Conservation (phyloP, 37 sponge, comb jelly and placozoan genomes). For the Ianthella basta region DNA sequence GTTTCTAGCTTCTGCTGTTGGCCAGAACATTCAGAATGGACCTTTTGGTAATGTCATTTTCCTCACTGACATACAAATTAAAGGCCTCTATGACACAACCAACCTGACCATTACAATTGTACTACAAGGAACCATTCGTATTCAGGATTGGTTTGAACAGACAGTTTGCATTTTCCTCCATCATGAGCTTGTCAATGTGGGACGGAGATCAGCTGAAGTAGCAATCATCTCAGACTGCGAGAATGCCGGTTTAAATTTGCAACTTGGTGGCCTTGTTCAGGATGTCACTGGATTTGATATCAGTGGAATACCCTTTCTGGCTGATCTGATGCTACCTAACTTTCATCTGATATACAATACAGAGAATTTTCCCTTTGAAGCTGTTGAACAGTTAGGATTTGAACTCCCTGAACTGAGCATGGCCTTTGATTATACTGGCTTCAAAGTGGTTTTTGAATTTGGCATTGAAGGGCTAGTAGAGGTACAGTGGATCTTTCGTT, state of each 20-base stretch:
- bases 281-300: slow-evolving; percentile 3
- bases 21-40: not conserved
- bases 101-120: not conserved
- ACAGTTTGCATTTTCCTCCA: slow-evolving; percentile 6
- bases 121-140: not conserved
- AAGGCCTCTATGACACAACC: not conserved
- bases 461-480: too few relatives aligned
- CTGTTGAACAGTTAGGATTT: too few relatives aligned
- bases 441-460: too few relatives aligned
- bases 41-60: not conserved
- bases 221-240: not conserved
- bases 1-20: not conserved
- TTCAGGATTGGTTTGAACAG: not conserved
- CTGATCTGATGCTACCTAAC: not conserved
- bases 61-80: not conserved
- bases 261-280: not conserved
- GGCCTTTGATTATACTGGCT: too few relatives aligned
- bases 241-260: not conserved
- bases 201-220: not conserved
- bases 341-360: not conserved
- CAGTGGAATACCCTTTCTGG: not conserved
- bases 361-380: too few relatives aligned
- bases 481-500: too few relatives aligned
- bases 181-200: not conserved
- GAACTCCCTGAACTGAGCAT: too few relatives aligned